Percentiles rank a stretch among this genome's conserved stretches.
Conservation (phyloP, 2,113 vertebrate species). For the Calidris pugnax region DNA sequence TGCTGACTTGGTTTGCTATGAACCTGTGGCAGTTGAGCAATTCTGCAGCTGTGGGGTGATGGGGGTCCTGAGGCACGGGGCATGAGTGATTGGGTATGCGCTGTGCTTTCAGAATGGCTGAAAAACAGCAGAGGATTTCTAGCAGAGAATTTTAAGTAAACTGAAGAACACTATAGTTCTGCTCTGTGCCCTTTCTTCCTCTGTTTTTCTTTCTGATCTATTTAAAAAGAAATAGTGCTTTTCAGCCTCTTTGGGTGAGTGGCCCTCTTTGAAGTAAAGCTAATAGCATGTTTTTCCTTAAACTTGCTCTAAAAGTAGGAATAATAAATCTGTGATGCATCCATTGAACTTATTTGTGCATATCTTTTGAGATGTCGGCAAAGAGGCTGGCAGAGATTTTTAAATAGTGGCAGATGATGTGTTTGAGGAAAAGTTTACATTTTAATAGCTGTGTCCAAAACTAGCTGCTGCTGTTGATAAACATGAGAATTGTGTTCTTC, state of each 20-base stretch:
- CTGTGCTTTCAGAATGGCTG: background rate
- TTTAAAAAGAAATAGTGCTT: background rate
- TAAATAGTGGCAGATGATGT: background rate
- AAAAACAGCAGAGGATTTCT: background rate
- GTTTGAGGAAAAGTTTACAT: background rate
- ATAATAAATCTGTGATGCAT: background rate
- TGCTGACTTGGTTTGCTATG: background rate
- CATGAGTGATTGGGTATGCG: background rate
- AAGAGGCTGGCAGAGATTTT: background rate
- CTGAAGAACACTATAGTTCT: background rate
- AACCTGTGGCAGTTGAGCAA: background rate
- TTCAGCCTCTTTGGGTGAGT: background rate
- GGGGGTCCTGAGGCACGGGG: fast-evolving
- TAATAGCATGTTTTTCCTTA: background rate
- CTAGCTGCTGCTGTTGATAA: background rate
- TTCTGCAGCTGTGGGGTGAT: background rate
- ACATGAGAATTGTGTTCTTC: background rate
- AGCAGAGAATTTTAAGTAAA: background rate
- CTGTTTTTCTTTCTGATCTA: background rate
- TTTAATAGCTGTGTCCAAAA: background rate
- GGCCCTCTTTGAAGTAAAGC: background rate
- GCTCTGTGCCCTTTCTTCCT: background rate
- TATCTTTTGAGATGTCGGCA: background rate
- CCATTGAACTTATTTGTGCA: background rate
- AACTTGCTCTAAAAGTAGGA: background rate